A percentile compares a stretch with the other conserved stretches of the same genome.
phyloP scores from a whole-genome alignment of 2,888 invertebrate species.

The Lamellibrachia satsuma region DNA sequence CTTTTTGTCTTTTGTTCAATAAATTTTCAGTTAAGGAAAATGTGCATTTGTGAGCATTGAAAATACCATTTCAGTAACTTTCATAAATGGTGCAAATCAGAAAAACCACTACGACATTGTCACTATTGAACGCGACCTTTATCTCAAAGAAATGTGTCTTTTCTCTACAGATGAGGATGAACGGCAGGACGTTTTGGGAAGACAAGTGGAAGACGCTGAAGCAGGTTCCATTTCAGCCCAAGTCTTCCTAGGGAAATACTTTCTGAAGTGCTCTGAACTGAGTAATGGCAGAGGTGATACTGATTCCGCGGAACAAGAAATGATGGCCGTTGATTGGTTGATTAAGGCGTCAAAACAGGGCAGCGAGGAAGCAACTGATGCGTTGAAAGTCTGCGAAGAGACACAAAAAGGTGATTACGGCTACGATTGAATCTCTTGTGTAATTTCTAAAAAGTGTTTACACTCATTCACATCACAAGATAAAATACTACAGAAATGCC shows the following conservation, averaged over 20 bases:
- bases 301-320: slow-evolving; percentile 46
- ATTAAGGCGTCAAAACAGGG: slow-evolving; percentile 93
- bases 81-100: too few relatives aligned
- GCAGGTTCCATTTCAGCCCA: not conserved
- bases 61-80: too few relatives aligned
- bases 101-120: too few relatives aligned
- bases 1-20: too few relatives aligned
- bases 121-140: too few relatives aligned
- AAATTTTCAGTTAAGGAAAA: too few relatives aligned
- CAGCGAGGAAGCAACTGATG: slow-evolving; percentile 83
- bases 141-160: not conserved
- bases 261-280: slow-evolving; percentile 1
- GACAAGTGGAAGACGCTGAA: not conserved
- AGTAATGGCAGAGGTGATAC: slow-evolving; percentile 3
- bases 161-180: not conserved
- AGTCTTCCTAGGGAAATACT: not conserved
- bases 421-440: not conserved
- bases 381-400: slow-evolving; percentile 69
- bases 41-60: too few relatives aligned
- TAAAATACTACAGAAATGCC: too few relatives aligned
- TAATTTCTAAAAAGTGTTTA: not conserved
- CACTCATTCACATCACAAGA: too few relatives aligned
- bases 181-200: not conserved
- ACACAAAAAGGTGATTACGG: slow-evolving; percentile 49
- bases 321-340: slow-evolving; percentile 87